Evolutionary conservation across 2,113 vertebrate genomes (phyloP).

Genomic region (Myrmecobius fasciatus): DNA sequence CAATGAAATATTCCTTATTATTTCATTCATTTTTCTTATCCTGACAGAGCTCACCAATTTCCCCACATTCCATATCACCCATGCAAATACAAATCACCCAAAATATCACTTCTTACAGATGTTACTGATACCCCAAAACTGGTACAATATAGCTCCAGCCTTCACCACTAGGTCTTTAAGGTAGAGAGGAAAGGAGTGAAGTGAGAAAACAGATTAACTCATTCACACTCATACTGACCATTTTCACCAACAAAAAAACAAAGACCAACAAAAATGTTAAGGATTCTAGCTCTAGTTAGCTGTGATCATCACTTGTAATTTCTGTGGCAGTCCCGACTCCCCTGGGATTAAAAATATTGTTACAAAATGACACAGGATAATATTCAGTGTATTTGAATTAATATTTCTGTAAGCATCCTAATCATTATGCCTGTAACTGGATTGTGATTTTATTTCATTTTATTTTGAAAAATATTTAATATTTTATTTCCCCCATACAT

Average conservation of each 20-base stretch:
- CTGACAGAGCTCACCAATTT: neutral
- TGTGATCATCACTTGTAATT: neutral
- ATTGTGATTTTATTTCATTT: neutral
- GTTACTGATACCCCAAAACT: neutral
- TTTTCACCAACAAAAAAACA: neutral
- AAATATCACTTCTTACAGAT: neutral
- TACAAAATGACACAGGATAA: neutral
- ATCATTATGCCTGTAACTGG: neutral
- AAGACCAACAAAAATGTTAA: neutral
- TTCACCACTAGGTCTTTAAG: neutral
- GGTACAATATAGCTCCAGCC: too few relatives aligned
- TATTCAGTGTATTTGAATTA: neutral
- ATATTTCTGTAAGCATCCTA: neutral
- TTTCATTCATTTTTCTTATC: neutral
- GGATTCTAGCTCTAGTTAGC: neutral
- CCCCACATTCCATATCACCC: neutral
- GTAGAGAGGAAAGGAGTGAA: neutral
- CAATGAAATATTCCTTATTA: neutral
- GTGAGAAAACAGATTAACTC: neutral
- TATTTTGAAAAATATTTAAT: neutral
- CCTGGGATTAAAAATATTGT: neutral
- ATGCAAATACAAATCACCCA: neutral
- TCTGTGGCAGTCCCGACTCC: neutral
- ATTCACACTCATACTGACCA: neutral
- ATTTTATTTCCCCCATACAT: neutral